phyloP scores from a whole-genome alignment of 2,797 vertebrate species.

The Cetoscarus ocellatus region DNA sequence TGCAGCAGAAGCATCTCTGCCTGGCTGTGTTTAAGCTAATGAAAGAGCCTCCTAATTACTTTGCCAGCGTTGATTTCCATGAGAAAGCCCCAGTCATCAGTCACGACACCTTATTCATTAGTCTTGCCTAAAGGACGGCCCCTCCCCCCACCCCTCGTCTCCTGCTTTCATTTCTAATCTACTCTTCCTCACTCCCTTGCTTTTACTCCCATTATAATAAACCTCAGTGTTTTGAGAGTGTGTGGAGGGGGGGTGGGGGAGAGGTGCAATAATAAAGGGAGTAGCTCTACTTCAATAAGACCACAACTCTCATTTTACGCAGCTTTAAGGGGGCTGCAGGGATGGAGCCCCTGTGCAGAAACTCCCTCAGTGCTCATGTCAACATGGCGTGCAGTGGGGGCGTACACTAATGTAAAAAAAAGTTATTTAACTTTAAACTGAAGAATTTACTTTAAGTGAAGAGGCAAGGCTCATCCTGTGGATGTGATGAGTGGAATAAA shows the following conservation, averaged over 20 bases:
- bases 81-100: conserved; percentile 75
- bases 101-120: conserved; percentile 79
- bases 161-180: conserved; percentile 49
- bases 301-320: conserved; percentile 15
- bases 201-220: conserved; percentile 29
- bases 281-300: conserved; percentile 16
- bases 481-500: not conserved
- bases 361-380: not conserved
- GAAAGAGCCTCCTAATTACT: conserved; percentile 77
- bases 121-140: conserved; percentile 61
- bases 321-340: conserved; percentile 7
- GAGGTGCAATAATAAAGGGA: conserved; percentile 25
- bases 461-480: not conserved
- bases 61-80: conserved; percentile 72
- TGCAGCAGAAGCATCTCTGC: conserved; percentile 54
- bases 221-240: conserved; percentile 24
- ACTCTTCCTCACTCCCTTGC: conserved; percentile 26
- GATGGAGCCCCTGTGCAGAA: not conserved
- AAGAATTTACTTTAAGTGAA: not conserved
- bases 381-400: not conserved
- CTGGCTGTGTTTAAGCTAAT: conserved; percentile 74
- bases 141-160: conserved; percentile 7
- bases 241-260: conserved; percentile 6
- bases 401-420: not conserved
- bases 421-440: not conserved